phyloP scores from a whole-genome alignment of 92 coral and sea anemone genomes.

The Chrysogorgia sp. region DNA sequence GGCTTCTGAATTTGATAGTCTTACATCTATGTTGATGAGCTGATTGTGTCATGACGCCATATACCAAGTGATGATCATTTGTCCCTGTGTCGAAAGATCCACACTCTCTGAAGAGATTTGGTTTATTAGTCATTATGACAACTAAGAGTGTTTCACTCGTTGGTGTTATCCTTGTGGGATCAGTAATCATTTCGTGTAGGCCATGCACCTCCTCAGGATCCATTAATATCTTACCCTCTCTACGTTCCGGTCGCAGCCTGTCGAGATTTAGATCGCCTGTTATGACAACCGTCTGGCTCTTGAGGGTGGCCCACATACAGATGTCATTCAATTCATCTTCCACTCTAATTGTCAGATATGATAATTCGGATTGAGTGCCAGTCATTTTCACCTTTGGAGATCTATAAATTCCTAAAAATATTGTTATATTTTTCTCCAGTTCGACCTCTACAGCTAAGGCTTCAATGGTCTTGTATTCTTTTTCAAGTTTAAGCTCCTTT shows the following conservation, averaged over 20 bases:
- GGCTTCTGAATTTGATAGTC: constrained; percentile 27
- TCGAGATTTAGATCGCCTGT: neutral
- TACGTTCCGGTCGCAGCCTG: too few species aligned
- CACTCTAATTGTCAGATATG: too few species aligned
- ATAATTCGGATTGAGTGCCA: too few species aligned
- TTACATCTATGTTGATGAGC: constrained; percentile 26
- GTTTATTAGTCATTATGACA: constrained; percentile 42
- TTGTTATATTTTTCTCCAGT: too few species aligned
- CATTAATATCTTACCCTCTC: too few species aligned
- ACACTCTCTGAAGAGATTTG: constrained; percentile 12
- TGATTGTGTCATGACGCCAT: constrained; percentile 34
- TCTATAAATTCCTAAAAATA: neutral
- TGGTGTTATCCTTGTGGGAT: constrained; percentile 5
- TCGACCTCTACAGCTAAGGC: too few species aligned
- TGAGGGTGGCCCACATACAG: too few species aligned
- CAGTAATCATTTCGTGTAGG: neutral
- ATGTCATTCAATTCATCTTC: too few species aligned
- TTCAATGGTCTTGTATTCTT: too few species aligned
- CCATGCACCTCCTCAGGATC: neutral
- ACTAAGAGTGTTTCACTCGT: constrained; percentile 31
- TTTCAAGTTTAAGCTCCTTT: too few species aligned
- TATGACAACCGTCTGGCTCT: neutral
- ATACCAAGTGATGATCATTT: constrained; percentile 44
- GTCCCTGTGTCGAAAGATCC: constrained; percentile 42
- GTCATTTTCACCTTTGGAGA: neutral